Percentiles rank a stretch among this genome's conserved stretches.
Conservation (phyloP, 2,797 vertebrate species). For the Kryptolebias ocellatus region DNA sequence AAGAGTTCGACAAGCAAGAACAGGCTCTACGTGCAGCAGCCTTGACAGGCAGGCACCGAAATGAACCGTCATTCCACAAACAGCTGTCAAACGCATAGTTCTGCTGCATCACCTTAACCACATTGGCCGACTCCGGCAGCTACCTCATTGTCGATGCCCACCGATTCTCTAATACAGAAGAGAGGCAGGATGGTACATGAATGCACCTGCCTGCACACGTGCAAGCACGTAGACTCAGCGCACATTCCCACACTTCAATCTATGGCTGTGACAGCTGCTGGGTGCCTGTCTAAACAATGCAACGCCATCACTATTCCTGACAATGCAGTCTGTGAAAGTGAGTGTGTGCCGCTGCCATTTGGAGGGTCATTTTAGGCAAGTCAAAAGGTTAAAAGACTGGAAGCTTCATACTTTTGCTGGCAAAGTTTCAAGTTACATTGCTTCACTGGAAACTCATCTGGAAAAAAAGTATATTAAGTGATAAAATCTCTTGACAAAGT, state of each 20-base stretch:
- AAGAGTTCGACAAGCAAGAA: conserved; percentile 66
- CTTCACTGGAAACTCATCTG: conserved; percentile 9
- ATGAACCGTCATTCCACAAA: conserved; percentile 48
- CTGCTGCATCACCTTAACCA: conserved; percentile 33
- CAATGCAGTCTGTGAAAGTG: conserved; percentile 39
- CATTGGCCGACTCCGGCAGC: conserved; percentile 11
- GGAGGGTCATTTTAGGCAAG: conserved; percentile 54
- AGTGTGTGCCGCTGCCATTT: conserved; percentile 37
- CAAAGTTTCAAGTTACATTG: conserved; percentile 4
- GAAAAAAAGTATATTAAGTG: conserved; percentile 32
- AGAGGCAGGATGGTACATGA: conserved; percentile 36
- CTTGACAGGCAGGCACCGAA: conserved; percentile 49
- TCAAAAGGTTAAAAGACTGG: conserved; percentile 40
- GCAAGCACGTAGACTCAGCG: conserved; percentile 3
- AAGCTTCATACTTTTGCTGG: conserved; percentile 26
- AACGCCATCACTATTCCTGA: conserved; percentile 30
- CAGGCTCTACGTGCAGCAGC: conserved; percentile 43
- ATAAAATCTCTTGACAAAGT: conserved; percentile 34
- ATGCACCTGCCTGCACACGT: conserved; percentile 5
- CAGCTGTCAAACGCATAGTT: conserved; percentile 50
- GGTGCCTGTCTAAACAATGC: conserved; percentile 57
- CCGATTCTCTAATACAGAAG: conserved; percentile 8
- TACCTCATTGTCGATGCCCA: conserved; percentile 5
- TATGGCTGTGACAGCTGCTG: conserved; percentile 56
- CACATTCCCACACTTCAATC: conserved; percentile 45